Evolutionary conservation across 1,140 invertebrate genomes (phyloP).

Genomic region (Bombus confusus): DNA sequence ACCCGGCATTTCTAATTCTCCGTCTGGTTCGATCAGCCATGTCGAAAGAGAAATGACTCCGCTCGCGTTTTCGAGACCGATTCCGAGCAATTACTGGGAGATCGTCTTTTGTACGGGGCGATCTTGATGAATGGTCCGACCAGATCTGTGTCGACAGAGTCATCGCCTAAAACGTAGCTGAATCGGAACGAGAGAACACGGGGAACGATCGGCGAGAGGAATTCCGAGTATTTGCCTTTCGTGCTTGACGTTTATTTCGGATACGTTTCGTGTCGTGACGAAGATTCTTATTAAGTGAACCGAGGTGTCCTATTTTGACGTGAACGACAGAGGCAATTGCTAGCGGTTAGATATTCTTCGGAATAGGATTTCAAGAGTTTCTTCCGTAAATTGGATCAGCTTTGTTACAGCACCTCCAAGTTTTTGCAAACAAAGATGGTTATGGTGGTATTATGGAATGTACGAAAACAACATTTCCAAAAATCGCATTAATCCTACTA

Average conservation of each 20-base stretch:
- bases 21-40: constrained; percentile 34
- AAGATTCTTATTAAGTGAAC: neutral
- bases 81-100: constrained; percentile 41
- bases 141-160: constrained; percentile 28
- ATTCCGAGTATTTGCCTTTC: neutral
- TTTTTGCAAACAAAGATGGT: too few species aligned
- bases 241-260: neutral
- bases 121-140: constrained; percentile 39
- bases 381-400: neutral
- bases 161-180: neutral
- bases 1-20: constrained; percentile 58
- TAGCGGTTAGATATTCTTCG: neutral
- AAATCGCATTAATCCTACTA: too few species aligned
- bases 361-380: neutral
- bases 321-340: neutral
- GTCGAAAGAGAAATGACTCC: constrained; percentile 56
- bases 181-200: neutral
- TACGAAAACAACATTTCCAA: too few species aligned
- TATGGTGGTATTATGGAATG: too few species aligned
- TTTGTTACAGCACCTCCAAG: neutral
- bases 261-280: neutral
- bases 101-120: constrained; percentile 35
- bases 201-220: neutral
- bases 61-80: constrained; percentile 41
- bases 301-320: neutral